Percentiles rank a stretch among this genome's conserved stretches.
Evolutionary conservation across 1,140 invertebrate species (phyloP).

Genomic region (Lordiphosa clarofinis): DNA sequence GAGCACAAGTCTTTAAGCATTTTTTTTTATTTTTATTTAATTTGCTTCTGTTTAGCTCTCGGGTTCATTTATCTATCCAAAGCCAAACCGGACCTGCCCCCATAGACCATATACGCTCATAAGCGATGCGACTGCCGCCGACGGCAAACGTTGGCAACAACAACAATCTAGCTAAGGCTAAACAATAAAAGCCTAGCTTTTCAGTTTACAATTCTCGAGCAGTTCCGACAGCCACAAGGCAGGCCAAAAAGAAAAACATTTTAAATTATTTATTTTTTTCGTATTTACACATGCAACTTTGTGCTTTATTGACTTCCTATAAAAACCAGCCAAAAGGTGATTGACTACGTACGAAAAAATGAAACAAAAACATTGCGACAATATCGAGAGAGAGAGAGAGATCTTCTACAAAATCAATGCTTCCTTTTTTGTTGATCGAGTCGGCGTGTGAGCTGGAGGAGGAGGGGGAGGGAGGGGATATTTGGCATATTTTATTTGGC

Average conservation of each 20-base stretch:
- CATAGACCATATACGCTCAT: slow-evolving; percentile 66
- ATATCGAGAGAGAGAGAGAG: slow-evolving; percentile 32
- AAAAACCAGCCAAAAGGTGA: slow-evolving; percentile 60
- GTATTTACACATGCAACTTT: slow-evolving; percentile 46
- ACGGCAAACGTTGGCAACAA: slow-evolving; percentile 16
- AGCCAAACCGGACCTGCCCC: slow-evolving; percentile 69
- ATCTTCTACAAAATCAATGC: slow-evolving; percentile 52
- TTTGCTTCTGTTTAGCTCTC: slow-evolving; percentile 55
- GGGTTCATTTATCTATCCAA: slow-evolving; percentile 60
- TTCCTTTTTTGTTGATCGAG: slow-evolving; percentile 55
- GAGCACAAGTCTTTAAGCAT: slow-evolving; percentile 23
- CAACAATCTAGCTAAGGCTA: slow-evolving; percentile 22
- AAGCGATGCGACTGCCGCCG: slow-evolving; percentile 65
- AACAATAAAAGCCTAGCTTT: slow-evolving; percentile 54
- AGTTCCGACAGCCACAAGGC: slow-evolving; percentile 68
- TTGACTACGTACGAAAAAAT: slow-evolving; percentile 55
- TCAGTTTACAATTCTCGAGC: slow-evolving; percentile 57
- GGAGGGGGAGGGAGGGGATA: slow-evolving; percentile 14
- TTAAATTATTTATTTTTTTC: slow-evolving; percentile 33
- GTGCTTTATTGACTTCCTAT: slow-evolving; percentile 69
- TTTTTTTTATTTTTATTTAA: slow-evolving; percentile 25
- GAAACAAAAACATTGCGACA: slow-evolving; percentile 18
- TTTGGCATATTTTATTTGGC: slow-evolving; percentile 55
- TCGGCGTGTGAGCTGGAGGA: slow-evolving; percentile 7
- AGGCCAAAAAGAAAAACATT: slow-evolving; percentile 46